Percentiles rank a stretch among this genome's conserved stretches.
Conservation (phyloP, 1,140 invertebrate genomes). For the Pachypeltis micranthus region DNA sequence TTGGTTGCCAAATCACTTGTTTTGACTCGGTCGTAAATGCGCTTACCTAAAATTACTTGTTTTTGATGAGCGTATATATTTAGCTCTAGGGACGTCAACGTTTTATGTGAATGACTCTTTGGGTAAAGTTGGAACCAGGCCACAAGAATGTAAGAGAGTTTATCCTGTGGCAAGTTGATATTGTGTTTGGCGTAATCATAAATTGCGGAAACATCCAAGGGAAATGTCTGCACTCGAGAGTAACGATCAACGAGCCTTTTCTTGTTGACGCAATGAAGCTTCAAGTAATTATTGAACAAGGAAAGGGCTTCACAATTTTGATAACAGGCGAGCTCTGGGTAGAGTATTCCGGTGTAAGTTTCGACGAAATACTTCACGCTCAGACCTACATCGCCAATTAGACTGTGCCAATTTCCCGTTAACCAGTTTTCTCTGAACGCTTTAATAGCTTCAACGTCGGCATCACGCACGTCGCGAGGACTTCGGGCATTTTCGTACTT, state of each 20-base stretch:
- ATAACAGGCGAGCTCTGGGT: neutral
- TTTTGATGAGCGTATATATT: neutral
- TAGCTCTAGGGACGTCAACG: no score
- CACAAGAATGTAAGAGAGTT: neutral
- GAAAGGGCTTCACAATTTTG: neutral
- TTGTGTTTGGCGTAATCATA: neutral
- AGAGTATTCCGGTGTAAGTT: slow-evolving; percentile 13
- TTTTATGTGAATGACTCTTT: neutral
- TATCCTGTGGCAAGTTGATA: neutral
- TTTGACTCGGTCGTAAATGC: neutral
- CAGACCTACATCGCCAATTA: slow-evolving; percentile 17
- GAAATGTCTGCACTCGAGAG: neutral
- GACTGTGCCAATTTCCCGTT: slow-evolving; percentile 16
- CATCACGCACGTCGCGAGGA: slow-evolving; percentile 8
- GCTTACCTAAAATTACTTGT: neutral
- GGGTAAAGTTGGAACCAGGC: neutral
- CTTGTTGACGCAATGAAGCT: neutral
- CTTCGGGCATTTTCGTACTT: slow-evolving; percentile 14
- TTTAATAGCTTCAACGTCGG: slow-evolving; percentile 10
- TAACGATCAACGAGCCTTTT: neutral
- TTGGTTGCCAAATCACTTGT: neutral
- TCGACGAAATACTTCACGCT: slow-evolving; percentile 17
- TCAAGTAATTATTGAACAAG: neutral
- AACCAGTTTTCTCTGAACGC: slow-evolving; percentile 14
- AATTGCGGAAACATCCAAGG: neutral